Conservation (phyloP, 2,888 invertebrate species). For the Ptychoptera contaminata region DNA sequence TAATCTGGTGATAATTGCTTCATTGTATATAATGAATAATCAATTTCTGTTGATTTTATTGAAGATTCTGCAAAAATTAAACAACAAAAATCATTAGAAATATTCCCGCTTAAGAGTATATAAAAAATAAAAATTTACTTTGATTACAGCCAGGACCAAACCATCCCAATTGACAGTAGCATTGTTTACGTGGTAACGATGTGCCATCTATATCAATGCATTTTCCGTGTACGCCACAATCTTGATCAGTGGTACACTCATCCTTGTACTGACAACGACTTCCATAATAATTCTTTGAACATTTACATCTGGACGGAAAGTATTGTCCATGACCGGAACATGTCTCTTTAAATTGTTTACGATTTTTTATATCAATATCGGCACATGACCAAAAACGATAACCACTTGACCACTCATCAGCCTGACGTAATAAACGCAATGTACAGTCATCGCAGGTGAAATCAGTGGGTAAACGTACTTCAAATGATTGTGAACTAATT, state of each 20-base stretch:
- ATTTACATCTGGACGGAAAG: slow-evolving; percentile 62
- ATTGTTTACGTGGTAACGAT: slow-evolving; percentile 64
- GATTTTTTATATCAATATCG: slow-evolving; percentile 71
- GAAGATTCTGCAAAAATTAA: slow-evolving; percentile 45
- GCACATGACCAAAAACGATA: slow-evolving; percentile 94
- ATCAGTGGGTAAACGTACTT: slow-evolving; percentile 63
- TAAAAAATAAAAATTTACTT: slow-evolving; percentile 36
- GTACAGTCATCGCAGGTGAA: slow-evolving; percentile 82
- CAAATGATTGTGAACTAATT: slow-evolving; percentile 63
- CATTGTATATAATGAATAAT: slow-evolving; percentile 52
- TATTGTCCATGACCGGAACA: slow-evolving; percentile 76
- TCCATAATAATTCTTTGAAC: slow-evolving; percentile 68
- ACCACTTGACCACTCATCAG: slow-evolving; percentile 71
- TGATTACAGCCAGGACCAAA: slow-evolving; percentile 72
- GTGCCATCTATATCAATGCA: slow-evolving; percentile 72
- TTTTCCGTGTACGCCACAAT: slow-evolving; percentile 74
- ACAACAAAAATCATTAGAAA: not conserved
- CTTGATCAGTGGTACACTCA: slow-evolving; percentile 69
- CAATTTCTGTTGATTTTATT: slow-evolving; percentile 55
- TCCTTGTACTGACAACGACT: slow-evolving; percentile 73
- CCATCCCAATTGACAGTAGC: slow-evolving; percentile 83
- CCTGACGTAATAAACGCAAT: slow-evolving; percentile 74
- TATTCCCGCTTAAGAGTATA: not conserved
- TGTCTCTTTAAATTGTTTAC: slow-evolving; percentile 61
- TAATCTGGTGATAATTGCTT: slow-evolving; percentile 57